Evolutionary conservation across 1,140 invertebrate species (phyloP), one percentile per base, ranked within the genome.

Genomic region (Choristoneura fumiferana): DNA sequence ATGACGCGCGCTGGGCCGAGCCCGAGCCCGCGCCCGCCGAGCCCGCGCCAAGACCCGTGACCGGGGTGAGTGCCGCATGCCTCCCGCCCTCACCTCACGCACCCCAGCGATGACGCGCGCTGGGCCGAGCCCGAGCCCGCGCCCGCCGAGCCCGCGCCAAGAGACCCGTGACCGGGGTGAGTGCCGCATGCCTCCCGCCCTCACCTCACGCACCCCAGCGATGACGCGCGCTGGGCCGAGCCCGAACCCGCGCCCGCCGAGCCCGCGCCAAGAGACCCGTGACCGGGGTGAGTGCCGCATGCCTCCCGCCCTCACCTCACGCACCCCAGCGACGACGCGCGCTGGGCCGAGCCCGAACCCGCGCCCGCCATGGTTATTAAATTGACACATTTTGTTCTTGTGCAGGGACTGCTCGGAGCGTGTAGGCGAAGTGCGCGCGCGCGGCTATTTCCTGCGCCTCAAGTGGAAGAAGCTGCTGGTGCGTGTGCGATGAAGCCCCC

Each of bases 71-170:
- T n/a, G n/a, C n/a, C n/a, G n/a, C n/a, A n/a, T n/a, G n/a, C n/a
- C n/a, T n/a, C n/a, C n/a, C n/a, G n/a, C n/a, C n/a, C 98, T 17
- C 99, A 98, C 89, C 91, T 99, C 60, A 99, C 98, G 22, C 98
- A 99, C 77, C 95, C 98, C 84, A 97, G 96, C 10, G 98, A 99
- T 84, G 98, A 99, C 86, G 93, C 94, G 14, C 92, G 97, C 53
- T 99, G 98, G 97, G 92, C 95, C 56, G 81, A 9, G n/a, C 2
- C 13, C 15, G 15, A 22, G 5, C 1, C 34, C 9, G 14, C 14
- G n/a, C n/a, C n/a, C n/a, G n/a, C n/a, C n/a, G n/a, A n/a, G n/a
- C n/a, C n/a, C n/a, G n/a, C n/a, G n/a, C n/a, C n/a, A n/a, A n/a
- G n/a, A n/a, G n/a, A n/a, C n/a, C n/a, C n/a, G n/a, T n/a, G n/a